phyloP scores from a whole-genome alignment of 2,888 invertebrate species.

The Adelognathus sp. region DNA sequence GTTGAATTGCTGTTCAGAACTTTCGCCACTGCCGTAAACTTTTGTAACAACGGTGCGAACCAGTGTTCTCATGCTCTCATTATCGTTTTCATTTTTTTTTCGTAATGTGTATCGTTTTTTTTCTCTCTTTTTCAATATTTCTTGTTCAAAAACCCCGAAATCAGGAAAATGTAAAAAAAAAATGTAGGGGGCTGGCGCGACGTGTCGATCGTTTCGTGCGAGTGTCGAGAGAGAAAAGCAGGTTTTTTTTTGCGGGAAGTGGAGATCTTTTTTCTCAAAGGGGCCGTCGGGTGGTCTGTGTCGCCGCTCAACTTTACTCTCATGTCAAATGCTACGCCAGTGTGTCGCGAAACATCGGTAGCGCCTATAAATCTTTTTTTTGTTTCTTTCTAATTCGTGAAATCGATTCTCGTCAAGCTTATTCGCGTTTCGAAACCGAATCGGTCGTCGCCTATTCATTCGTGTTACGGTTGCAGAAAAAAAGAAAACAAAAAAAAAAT shows the following conservation, averaged over 20 bases:
- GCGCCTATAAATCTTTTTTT: slow-evolving; percentile 54
- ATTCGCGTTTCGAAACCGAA: slow-evolving; percentile 42
- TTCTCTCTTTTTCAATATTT: background rate
- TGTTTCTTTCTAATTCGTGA: too few species aligned
- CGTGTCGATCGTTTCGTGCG: slow-evolving; percentile 27
- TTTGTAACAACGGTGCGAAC: slow-evolving; percentile 23
- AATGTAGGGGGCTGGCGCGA: slow-evolving; percentile 42
- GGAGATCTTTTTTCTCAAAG: slow-evolving; percentile 24
- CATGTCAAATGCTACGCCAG: slow-evolving; percentile 65
- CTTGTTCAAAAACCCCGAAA: slow-evolving; percentile 27
- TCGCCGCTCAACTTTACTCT: slow-evolving; percentile 67
- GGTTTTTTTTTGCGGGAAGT: slow-evolving; percentile 13
- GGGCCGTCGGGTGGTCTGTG: slow-evolving; percentile 44
- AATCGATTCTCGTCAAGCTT: slow-evolving; percentile 51
- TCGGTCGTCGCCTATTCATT: slow-evolving; percentile 52
- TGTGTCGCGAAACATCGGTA: slow-evolving; percentile 55
- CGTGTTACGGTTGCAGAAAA: background rate
- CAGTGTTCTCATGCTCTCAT: slow-evolving; percentile 29
- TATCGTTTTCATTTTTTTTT: slow-evolving; percentile 16
- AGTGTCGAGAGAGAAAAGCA: slow-evolving; percentile 31
- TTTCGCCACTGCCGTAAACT: background rate
- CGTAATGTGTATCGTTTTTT: slow-evolving; percentile 16
- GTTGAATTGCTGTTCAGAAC: slow-evolving; percentile 15
- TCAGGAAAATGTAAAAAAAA: slow-evolving; percentile 47
- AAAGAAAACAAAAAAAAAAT: too few species aligned